A percentile compares a stretch with the other conserved stretches of the same genome.
Evolutionary conservation across 2,797 vertebrate species (phyloP).

Genomic region (Myotis pilosus): DNA sequence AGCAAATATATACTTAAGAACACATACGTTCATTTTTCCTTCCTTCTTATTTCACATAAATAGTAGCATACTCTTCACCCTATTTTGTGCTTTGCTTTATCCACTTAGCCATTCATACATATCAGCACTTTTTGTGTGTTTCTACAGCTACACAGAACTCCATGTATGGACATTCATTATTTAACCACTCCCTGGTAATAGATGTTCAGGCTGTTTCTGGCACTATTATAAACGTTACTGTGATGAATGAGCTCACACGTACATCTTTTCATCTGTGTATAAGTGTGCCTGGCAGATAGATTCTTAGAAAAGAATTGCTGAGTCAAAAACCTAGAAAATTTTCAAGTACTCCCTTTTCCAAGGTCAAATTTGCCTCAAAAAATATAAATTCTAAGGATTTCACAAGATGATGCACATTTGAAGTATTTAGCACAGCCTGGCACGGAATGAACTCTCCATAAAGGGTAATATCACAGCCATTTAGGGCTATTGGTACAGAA

Average conservation of each 20-base stretch:
- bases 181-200: background rate
- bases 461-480: background rate
- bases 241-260: background rate
- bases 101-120: background rate
- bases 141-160: background rate
- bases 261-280: background rate
- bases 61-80: background rate
- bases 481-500: background rate
- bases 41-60: background rate
- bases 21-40: background rate
- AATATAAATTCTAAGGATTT: background rate
- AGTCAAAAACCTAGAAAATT: background rate
- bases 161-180: background rate
- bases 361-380: background rate
- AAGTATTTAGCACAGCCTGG: background rate
- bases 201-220: background rate
- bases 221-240: background rate
- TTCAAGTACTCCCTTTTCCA: background rate
- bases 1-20: background rate
- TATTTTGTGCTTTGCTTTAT: background rate
- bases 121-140: background rate
- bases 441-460: background rate
- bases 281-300: background rate
- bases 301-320: background rate
- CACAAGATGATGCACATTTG: background rate